phyloP scores from a whole-genome alignment of 2,113 vertebrate genomes.

The Microcebus griseorufus region DNA sequence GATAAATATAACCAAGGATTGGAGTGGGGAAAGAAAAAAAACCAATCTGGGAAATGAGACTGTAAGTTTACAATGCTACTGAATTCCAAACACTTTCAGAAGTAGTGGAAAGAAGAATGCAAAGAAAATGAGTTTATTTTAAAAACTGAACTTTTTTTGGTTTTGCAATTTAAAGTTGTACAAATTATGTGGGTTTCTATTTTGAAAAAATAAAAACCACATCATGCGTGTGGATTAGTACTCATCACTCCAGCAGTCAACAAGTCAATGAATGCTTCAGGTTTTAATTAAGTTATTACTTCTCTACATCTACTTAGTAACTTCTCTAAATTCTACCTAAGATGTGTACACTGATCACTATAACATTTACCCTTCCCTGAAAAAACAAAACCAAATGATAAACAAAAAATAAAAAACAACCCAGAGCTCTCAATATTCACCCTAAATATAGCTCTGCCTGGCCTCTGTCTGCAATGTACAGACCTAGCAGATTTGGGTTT shows the following conservation, averaged over 20 bases:
- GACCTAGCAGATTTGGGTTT: slow-evolving; percentile 14
- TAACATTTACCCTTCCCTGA: neutral
- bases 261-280: neutral
- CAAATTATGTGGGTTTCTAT: neutral
- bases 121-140: slow-evolving; percentile 31
- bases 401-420: neutral
- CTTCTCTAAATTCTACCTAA: neutral
- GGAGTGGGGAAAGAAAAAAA: neutral
- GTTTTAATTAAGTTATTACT: neutral
- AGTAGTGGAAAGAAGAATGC: slow-evolving; percentile 3
- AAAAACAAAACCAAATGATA: neutral
- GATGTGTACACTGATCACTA: neutral
- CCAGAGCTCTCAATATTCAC: neutral
- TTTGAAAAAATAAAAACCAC: neutral
- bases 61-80: slow-evolving; percentile 24
- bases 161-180: neutral
- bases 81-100: slow-evolving; percentile 44
- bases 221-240: neutral
- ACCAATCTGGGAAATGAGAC: neutral
- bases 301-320: neutral
- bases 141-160: neutral
- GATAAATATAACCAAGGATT: neutral
- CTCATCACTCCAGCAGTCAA: neutral
- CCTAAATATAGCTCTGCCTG: slow-evolving; percentile 21
- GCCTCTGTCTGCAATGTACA: neutral